Evolutionary conservation across 64 coral and sea anemone species (phyloP).

Genomic region (Actinia equina): DNA sequence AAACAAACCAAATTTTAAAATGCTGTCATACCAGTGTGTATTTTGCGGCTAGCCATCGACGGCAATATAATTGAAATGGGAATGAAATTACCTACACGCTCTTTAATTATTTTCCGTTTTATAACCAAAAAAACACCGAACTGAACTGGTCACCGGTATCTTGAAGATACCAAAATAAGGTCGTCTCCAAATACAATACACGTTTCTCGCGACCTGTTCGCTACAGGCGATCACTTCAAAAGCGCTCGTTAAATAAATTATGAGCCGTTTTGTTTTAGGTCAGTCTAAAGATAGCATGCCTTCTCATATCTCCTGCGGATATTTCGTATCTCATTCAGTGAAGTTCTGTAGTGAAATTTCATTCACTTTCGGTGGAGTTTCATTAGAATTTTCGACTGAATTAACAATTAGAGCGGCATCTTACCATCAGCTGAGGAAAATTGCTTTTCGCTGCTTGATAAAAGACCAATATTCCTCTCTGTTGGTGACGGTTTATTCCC

Average conservation of each 20-base stretch:
- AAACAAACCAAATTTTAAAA: too few relatives aligned
- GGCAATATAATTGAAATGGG: too few relatives aligned
- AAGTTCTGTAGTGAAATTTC: background rate
- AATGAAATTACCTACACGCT: too few relatives aligned
- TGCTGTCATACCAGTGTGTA: too few relatives aligned
- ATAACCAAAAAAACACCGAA: too few relatives aligned
- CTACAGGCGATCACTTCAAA: background rate
- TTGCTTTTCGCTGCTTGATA: slow-evolving; percentile 2
- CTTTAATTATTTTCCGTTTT: too few relatives aligned
- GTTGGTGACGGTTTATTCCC: background rate
- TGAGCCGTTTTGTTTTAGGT: background rate
- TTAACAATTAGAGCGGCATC: background rate
- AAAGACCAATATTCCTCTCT: background rate
- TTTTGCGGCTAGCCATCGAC: too few relatives aligned
- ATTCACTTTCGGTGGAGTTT: background rate
- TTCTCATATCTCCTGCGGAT: background rate
- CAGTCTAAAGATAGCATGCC: background rate
- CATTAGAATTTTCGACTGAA: background rate
- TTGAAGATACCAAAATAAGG: too few relatives aligned
- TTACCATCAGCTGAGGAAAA: background rate
- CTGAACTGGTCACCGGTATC: too few relatives aligned
- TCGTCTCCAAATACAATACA: too few relatives aligned
- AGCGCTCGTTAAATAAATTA: background rate
- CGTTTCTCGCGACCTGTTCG: too few relatives aligned
- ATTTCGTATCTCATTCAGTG: background rate